Percentiles rank a stretch among this genome's conserved stretches.
Evolutionary conservation across 1,140 invertebrate genomes (phyloP).

Genomic region (Mya arenaria): DNA sequence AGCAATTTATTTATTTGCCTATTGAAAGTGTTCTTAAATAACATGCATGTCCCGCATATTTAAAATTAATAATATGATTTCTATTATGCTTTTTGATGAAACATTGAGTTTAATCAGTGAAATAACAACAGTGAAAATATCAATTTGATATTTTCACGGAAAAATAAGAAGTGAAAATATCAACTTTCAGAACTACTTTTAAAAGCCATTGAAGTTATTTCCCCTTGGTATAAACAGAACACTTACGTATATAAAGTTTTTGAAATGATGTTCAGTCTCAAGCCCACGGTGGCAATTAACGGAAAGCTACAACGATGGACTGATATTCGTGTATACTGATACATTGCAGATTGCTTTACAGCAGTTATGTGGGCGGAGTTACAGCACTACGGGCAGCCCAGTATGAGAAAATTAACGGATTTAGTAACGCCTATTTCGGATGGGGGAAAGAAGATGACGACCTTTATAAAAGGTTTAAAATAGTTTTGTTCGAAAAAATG

Average conservation of each 20-base stretch:
- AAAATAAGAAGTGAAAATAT: background rate
- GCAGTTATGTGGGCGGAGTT: slow-evolving; percentile 68
- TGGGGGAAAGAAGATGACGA: slow-evolving; percentile 84
- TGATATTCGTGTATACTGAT: background rate
- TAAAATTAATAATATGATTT: too few relatives aligned
- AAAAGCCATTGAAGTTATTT: background rate
- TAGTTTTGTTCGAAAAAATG: too few relatives aligned
- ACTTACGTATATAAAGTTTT: background rate
- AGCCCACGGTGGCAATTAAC: background rate
- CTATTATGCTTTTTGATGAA: too few relatives aligned
- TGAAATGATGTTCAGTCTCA: background rate
- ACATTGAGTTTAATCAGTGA: too few relatives aligned
- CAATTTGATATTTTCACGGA: too few relatives aligned
- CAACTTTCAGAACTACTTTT: background rate
- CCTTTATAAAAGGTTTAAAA: slow-evolving; percentile 60
- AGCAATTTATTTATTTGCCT: too few relatives aligned
- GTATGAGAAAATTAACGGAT: slow-evolving; percentile 92
- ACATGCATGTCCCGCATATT: too few relatives aligned
- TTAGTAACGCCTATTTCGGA: slow-evolving; percentile 93
- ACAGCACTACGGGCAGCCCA: slow-evolving; percentile 78
- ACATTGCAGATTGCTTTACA: slow-evolving; percentile 59
- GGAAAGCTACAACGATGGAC: background rate
- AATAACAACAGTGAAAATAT: too few relatives aligned
- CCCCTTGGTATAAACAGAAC: background rate
- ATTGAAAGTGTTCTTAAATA: too few relatives aligned